A percentile compares a stretch with the other conserved stretches of the same genome.
These are phyloP conservation scores for Pteria penguin DNA, from an alignment of 2,888 invertebrate genomes.

Conservation along the genomic window DNA sequence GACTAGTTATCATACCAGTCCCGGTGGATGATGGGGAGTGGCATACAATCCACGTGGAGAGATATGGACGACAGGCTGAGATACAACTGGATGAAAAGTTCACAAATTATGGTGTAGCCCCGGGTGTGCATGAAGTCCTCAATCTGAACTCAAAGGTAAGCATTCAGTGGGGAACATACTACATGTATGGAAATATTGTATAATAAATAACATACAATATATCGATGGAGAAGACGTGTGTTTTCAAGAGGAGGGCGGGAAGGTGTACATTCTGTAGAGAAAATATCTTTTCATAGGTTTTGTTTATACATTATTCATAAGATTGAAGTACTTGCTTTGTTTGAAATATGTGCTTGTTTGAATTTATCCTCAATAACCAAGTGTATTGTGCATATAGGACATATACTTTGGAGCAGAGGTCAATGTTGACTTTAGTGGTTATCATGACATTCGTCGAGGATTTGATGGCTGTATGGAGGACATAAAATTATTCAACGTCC, in stretches of 20 bases:
- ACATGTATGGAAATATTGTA: too few relatives aligned
- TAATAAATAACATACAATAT: too few relatives aligned
- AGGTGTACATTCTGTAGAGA: too few relatives aligned
- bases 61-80: slow-evolving; percentile 88
- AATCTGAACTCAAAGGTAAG: slow-evolving; percentile 88
- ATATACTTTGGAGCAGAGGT: slow-evolving; percentile 92
- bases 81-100: slow-evolving; percentile 89
- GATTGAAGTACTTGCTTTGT: too few relatives aligned
- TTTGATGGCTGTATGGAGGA: slow-evolving; percentile 96
- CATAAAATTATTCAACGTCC: slow-evolving; percentile 87
- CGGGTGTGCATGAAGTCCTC: slow-evolving; percentile 89
- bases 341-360: too few relatives aligned
- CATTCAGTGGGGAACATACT: too few relatives aligned
- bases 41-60: slow-evolving; percentile 89
- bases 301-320: too few relatives aligned
- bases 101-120: slow-evolving; percentile 86
- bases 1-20: slow-evolving; percentile 88
- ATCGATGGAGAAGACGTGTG: too few relatives aligned
- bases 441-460: slow-evolving; percentile 86
- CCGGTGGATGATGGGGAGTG: slow-evolving; percentile 91
- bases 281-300: too few relatives aligned
- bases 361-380: too few relatives aligned
- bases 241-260: too few relatives aligned
- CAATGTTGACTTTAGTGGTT: slow-evolving; percentile 64
- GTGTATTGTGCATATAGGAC: slow-evolving; percentile 82